Conservation (phyloP, 2,888 invertebrate genomes). For the Drosophila greeni region DNA sequence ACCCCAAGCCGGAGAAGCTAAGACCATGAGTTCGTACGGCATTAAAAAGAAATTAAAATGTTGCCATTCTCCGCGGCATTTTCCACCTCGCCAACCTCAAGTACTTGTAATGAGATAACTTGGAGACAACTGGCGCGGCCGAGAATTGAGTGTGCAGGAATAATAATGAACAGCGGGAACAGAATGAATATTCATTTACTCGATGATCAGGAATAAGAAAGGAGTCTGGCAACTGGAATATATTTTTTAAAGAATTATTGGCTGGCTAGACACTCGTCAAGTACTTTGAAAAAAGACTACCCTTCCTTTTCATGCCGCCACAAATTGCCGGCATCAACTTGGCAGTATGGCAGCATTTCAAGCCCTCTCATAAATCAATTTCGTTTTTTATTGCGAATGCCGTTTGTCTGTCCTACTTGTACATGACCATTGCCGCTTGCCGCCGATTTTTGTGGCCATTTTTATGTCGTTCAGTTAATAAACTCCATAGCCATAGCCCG, state of each 20-base stretch:
- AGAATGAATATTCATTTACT: conserved; percentile 1
- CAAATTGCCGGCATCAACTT: conserved; percentile 53
- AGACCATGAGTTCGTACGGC: conserved; percentile 59
- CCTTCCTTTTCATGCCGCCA: conserved; percentile 42
- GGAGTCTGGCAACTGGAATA: neutral
- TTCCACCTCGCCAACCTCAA: conserved; percentile 33
- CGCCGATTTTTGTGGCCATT: conserved; percentile 40
- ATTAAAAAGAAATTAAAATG: conserved; percentile 68
- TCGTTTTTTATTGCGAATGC: conserved; percentile 50
- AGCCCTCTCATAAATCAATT: conserved; percentile 66
- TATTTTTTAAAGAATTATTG: neutral
- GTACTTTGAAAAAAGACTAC: conserved; percentile 32
- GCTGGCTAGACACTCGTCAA: conserved; percentile 12
- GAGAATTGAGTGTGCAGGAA: conserved; percentile 28
- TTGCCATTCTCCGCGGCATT: conserved; percentile 39
- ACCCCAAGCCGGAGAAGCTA: conserved; percentile 47
- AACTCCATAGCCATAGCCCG: conserved; percentile 35
- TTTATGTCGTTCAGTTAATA: conserved; percentile 64
- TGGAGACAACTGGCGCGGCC: conserved; percentile 26
- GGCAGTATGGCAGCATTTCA: conserved; percentile 47
- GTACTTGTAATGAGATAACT: conserved; percentile 36
- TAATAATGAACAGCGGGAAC: conserved; percentile 17
- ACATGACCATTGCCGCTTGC: conserved; percentile 49
- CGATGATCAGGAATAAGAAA: neutral
- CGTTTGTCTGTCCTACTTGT: conserved; percentile 60